Conservation (phyloP, 1,140 invertebrate species). For the Eurosta solidaginis region DNA sequence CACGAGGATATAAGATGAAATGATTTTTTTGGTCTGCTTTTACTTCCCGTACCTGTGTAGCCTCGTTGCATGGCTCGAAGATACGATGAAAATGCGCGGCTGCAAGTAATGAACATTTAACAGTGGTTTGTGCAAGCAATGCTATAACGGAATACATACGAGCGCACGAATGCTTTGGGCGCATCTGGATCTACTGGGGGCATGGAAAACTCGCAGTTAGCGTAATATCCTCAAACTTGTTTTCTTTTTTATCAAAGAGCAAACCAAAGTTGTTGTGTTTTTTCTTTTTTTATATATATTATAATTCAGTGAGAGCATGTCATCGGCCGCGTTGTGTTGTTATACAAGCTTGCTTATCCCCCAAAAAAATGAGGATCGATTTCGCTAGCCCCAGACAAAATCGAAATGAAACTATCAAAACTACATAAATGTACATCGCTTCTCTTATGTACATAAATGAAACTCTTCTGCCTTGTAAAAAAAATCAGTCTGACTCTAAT, state of each 20-base stretch:
- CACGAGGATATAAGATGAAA: slow-evolving; percentile 13
- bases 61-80: slow-evolving; percentile 27
- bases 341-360: not conserved
- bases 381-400: not conserved
- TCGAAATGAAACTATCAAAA: not conserved
- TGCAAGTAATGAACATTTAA: slow-evolving; percentile 11
- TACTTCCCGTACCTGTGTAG: slow-evolving; percentile 26
- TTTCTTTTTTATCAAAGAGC: slow-evolving; percentile 27
- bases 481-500: slow-evolving; percentile 19
- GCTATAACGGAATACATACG: not conserved
- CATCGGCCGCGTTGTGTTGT: not conserved
- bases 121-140: slow-evolving; percentile 19
- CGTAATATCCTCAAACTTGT: slow-evolving; percentile 24
- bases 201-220: slow-evolving; percentile 7
- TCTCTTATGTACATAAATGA: not conserved
- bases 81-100: slow-evolving; percentile 12
- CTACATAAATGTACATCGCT: not conserved
- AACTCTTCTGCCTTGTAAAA: not conserved
- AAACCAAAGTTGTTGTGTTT: slow-evolving; percentile 25
- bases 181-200: slow-evolving; percentile 5
- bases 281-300: slow-evolving; percentile 22
- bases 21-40: slow-evolving; percentile 26
- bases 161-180: not conserved
- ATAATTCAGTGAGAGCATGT: slow-evolving; percentile 16
- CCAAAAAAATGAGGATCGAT: not conserved